Conservation (phyloP, 2,113 vertebrate genomes). For the Leiothrix lutea region DNA sequence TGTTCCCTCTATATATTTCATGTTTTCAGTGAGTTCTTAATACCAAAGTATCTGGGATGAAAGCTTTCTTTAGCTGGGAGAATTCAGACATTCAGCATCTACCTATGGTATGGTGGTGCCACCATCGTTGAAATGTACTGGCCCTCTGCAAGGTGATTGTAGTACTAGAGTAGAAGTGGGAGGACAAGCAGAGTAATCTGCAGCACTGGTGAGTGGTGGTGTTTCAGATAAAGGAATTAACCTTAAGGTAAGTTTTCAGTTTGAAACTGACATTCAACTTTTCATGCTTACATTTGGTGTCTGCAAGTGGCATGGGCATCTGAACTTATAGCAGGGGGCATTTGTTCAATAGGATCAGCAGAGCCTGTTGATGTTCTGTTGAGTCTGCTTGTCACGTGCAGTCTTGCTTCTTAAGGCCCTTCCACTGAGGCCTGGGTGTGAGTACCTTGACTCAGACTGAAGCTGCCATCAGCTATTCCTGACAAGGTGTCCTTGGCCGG, state of each 20-base stretch:
- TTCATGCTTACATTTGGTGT: not conserved
- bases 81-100: not conserved
- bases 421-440: not conserved
- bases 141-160: rapidly evolving
- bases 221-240: not conserved
- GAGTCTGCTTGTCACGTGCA: not conserved
- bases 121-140: rapidly evolving
- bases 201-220: not conserved
- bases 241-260: not conserved
- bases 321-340: not conserved
- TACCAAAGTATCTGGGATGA: not conserved
- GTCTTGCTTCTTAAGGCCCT: not conserved
- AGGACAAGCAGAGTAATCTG: not conserved
- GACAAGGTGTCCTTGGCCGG: not conserved
- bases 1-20: not conserved
- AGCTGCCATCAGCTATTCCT: not conserved
- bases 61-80: not conserved
- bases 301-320: not conserved
- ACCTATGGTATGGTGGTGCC: rapidly evolving
- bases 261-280: not conserved
- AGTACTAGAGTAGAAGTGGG: not conserved
- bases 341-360: not conserved
- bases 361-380: not conserved
- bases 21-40: not conserved
- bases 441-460: not conserved